Conservation (phyloP, 30 jellyfish, hydroid and myxozoan species). For the Aurelia aurita complex sp. Pacific region DNA sequence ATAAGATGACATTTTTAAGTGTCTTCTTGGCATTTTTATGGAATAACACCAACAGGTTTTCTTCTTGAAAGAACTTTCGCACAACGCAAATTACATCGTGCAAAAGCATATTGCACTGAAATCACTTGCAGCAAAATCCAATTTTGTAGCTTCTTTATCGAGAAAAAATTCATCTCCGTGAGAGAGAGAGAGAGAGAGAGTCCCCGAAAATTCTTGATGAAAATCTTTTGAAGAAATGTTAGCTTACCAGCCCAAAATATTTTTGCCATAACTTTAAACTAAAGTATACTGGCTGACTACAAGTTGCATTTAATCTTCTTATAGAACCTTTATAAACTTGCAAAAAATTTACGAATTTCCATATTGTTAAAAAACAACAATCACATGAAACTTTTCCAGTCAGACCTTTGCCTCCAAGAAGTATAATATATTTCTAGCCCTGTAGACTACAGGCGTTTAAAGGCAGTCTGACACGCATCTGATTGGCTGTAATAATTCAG, state of each 20-base stretch:
- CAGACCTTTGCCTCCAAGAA: too few species aligned
- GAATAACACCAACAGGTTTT: background rate
- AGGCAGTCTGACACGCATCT: too few species aligned
- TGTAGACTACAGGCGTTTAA: too few species aligned
- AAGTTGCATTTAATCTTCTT: too few species aligned
- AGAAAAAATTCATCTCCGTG: background rate
- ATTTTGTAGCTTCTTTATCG: background rate
- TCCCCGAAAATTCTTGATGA: background rate
- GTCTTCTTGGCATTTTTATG: too few species aligned
- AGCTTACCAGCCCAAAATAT: background rate
- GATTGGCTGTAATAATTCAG: too few species aligned
- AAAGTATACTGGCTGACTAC: too few species aligned
- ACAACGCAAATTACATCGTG: background rate
- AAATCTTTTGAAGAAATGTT: background rate
- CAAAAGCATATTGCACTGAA: background rate
- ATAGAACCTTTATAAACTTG: background rate
- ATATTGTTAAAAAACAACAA: background rate
- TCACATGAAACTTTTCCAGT: too few species aligned
- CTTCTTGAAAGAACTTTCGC: background rate
- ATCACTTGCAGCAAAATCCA: background rate
- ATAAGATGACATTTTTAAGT: too few species aligned
- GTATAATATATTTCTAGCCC: too few species aligned
- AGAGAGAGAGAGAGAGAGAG: too few species aligned
- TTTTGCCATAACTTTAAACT: background rate
- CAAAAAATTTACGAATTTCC: background rate